A percentile compares a stretch with the other conserved stretches of the same genome.
These are phyloP conservation scores for Drosophila bocqueti DNA, from an alignment of 1,140 invertebrate genomes.

Conservation along the genomic window DNA sequence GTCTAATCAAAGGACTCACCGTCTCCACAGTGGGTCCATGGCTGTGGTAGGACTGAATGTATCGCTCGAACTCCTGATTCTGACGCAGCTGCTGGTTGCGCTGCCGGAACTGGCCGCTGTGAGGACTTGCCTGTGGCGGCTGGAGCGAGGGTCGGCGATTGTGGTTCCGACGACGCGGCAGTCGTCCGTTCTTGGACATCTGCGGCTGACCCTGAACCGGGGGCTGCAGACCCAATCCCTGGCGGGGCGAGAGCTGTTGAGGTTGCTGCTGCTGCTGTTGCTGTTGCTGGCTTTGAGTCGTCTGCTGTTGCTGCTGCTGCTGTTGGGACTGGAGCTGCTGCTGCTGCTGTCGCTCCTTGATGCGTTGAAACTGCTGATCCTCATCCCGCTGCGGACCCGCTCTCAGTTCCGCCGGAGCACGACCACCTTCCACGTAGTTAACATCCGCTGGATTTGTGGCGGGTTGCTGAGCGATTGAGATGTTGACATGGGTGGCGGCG, in stretches of 20 bases:
- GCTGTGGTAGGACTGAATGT: slow-evolving; percentile 80
- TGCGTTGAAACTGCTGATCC: slow-evolving; percentile 54
- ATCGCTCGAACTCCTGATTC: slow-evolving; percentile 81
- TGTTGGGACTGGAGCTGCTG: slow-evolving; percentile 33
- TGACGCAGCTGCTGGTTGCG: slow-evolving; percentile 72
- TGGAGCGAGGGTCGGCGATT: slow-evolving; percentile 54
- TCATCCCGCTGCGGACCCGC: slow-evolving; percentile 58
- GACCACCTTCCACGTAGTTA: slow-evolving; percentile 67
- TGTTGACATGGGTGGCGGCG: slow-evolving; percentile 78
- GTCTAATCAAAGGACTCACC: slow-evolving; percentile 42
- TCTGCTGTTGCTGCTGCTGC: slow-evolving; percentile 25
- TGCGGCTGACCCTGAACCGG: slow-evolving; percentile 7
- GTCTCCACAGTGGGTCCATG: slow-evolving; percentile 81
- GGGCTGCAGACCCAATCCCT: slow-evolving; percentile 63
- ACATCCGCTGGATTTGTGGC: slow-evolving; percentile 78
- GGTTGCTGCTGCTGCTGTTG: slow-evolving; percentile 16
- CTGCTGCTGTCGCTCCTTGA: slow-evolving; percentile 65
- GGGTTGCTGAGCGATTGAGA: slow-evolving; percentile 79
- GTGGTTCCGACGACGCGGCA: slow-evolving; percentile 54
- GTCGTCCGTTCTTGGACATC: slow-evolving; percentile 32
- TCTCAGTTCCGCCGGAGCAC: slow-evolving; percentile 67
- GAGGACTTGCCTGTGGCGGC: slow-evolving; percentile 37
- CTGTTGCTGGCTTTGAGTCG: slow-evolving; percentile 17
- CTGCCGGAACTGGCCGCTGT: slow-evolving; percentile 72
- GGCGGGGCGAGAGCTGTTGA: slow-evolving; percentile 44